Conservation (phyloP, 2,113 vertebrate genomes). For the Phyllostomus discolor region DNA sequence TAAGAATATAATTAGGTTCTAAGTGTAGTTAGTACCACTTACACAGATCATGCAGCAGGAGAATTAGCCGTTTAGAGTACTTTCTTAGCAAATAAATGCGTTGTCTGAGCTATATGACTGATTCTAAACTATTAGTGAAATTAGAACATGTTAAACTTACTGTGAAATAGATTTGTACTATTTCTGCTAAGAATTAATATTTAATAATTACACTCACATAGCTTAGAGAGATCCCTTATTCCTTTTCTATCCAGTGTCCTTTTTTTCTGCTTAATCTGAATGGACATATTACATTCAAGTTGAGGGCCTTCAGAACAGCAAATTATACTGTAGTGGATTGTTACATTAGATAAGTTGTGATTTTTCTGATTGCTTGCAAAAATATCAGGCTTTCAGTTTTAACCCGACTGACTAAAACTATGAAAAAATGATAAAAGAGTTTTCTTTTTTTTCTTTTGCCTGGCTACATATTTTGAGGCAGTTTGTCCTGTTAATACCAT, state of each 20-base stretch:
- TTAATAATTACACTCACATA: background rate
- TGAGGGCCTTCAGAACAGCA: background rate
- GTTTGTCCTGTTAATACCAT: background rate
- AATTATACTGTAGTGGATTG: background rate
- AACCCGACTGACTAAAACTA: background rate
- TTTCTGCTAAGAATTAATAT: slow-evolving; percentile 24
- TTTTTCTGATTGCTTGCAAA: slow-evolving; percentile 23
- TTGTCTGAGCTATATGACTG: background rate
- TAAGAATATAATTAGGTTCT: background rate
- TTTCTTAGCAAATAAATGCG: slow-evolving; percentile 1
- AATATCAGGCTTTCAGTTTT: background rate
- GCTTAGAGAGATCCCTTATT: background rate
- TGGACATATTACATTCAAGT: background rate
- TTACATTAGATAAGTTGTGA: background rate
- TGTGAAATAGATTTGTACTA: background rate
- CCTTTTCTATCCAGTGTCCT: background rate
- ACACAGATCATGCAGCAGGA: background rate
- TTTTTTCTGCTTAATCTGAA: background rate
- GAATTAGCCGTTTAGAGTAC: background rate
- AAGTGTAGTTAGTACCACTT: background rate
- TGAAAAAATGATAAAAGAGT: background rate
- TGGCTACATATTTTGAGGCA: background rate
- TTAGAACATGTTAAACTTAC: background rate
- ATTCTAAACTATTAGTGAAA: background rate
- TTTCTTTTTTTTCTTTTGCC: background rate